Evolutionary conservation across 1,140 invertebrate species (phyloP).

Genomic region (Amphibalanus amphitrite): DNA sequence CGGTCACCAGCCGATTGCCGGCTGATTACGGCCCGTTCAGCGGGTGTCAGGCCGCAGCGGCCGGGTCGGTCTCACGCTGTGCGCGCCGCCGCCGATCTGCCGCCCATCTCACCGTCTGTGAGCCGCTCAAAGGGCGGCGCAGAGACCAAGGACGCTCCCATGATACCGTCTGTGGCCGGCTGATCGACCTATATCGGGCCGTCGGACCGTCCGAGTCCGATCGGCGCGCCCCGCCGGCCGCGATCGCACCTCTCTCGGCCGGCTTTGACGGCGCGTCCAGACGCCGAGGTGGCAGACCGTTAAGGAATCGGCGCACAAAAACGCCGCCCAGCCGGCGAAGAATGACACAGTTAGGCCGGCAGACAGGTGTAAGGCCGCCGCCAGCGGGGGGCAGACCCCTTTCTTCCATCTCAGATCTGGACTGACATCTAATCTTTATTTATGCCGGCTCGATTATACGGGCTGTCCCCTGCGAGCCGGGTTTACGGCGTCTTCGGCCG

Average conservation of each 20-base stretch:
- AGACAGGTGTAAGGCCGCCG: neutral
- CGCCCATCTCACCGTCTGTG: neutral
- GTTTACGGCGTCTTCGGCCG: neutral
- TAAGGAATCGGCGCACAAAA: neutral
- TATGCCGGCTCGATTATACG: neutral
- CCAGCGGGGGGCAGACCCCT: neutral
- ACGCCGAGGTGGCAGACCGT: neutral
- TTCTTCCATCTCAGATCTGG: neutral
- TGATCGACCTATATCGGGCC: neutral
- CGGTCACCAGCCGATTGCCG: no score
- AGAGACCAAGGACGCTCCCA: neutral
- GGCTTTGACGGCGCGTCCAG: neutral
- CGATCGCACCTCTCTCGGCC: neutral
- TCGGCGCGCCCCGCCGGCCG: neutral
- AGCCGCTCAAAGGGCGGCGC: neutral
- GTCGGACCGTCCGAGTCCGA: neutral
- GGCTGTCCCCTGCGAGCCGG: neutral
- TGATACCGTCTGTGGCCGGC: no score
- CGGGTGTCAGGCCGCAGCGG: no score
- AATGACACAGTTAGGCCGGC: neutral
- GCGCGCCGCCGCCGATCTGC: neutral
- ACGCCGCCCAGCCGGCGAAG: neutral
- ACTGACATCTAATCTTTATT: slow-evolving; percentile 1
- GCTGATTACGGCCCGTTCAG: no score
- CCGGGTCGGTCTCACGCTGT: neutral